These are phyloP conservation scores for Stegodyphus dumicola DNA, from an alignment of 1,140 invertebrate genomes.

Conservation along the genomic window DNA sequence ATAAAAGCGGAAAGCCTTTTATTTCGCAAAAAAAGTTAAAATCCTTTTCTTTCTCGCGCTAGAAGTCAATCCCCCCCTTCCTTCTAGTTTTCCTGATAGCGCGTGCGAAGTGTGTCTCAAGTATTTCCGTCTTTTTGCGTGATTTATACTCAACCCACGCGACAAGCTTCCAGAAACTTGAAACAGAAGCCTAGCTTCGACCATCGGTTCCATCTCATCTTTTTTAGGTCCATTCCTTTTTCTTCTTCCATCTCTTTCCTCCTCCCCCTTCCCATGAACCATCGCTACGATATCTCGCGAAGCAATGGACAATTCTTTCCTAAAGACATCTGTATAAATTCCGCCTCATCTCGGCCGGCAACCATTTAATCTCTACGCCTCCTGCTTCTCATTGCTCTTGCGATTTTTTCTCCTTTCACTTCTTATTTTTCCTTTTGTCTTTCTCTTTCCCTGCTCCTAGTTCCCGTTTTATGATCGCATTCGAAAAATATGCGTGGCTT, in stretches of 20 bases:
- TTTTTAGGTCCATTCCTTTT: conserved; percentile 34
- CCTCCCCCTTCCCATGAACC: neutral
- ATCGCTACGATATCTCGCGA: conserved; percentile 23
- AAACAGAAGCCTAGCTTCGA: conserved; percentile 39
- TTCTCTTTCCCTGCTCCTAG: neutral
- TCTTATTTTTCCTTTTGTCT: neutral
- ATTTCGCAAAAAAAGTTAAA: conserved; percentile 3
- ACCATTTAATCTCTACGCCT: conserved; percentile 54
- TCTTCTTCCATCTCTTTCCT: neutral
- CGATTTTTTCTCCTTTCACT: neutral
- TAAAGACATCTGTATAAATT: conserved; percentile 53
- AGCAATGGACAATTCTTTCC: conserved; percentile 38
- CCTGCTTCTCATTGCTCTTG: conserved; percentile 14
- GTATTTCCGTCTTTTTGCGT: conserved; percentile 36
- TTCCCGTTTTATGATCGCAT: conserved; percentile 9
- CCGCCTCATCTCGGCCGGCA: conserved; percentile 33
- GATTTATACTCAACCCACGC: conserved; percentile 42
- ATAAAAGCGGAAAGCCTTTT: conserved; percentile 42
- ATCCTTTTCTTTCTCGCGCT: no score
- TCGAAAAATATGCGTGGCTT: conserved; percentile 29
- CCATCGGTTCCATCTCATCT: conserved; percentile 48
- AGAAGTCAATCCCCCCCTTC: conserved; percentile 20
- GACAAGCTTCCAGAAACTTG: conserved; percentile 32
- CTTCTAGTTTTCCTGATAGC: conserved; percentile 19
- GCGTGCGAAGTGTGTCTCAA: conserved; percentile 47